Evolutionary conservation across 2,888 invertebrate species (phyloP), one percentile per base, ranked within the genome.

Genomic region (Melinaea menophilus): DNA sequence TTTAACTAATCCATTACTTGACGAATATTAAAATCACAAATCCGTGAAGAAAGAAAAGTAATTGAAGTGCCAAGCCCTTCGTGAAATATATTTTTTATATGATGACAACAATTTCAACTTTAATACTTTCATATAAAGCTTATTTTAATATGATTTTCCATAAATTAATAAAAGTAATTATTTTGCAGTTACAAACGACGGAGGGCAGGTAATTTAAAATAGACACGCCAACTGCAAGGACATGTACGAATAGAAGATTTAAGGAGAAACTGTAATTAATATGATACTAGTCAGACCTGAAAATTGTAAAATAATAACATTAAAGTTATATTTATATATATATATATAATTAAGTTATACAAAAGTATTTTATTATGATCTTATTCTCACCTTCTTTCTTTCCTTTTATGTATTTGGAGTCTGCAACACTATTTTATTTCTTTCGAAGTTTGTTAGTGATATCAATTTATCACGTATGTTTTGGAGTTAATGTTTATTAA

Each of bases 91-190:
- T 56, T 35, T 60, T 47, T 47, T n/a, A 60, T 59, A 31, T 35
- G 37, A 46, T 11, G 57, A 5, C 5, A 35, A 55, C n/a, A 60
- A 58, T 60, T 13, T 47, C 9, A 57, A 45, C 62, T 55, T 62
- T 41, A 1, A 2, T 1, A 2, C 3, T 11, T 56, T 13, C 11
- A 2, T 2, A 54, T 58, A 67, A 33, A 54, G 63, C 46, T 51
- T 47, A 59, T 55, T 55, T 59, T 61, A 37, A 9, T 22, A 51
- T 59, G 59, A 11, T 35, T 35, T 35, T 47, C 37, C 37, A 35
- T 58, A 62, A 70, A 69, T 77, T 79, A 74, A 79, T 79, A 81
- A 75, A 73, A 75, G 72, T 75, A 81, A 81, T 81, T 79, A 81
- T 76, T 71, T 72, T 75, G 69, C 72, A 77, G 73, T 73, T 75